phyloP scores from a whole-genome alignment of 2,113 vertebrate species.

The Nesoenas mayeri region DNA sequence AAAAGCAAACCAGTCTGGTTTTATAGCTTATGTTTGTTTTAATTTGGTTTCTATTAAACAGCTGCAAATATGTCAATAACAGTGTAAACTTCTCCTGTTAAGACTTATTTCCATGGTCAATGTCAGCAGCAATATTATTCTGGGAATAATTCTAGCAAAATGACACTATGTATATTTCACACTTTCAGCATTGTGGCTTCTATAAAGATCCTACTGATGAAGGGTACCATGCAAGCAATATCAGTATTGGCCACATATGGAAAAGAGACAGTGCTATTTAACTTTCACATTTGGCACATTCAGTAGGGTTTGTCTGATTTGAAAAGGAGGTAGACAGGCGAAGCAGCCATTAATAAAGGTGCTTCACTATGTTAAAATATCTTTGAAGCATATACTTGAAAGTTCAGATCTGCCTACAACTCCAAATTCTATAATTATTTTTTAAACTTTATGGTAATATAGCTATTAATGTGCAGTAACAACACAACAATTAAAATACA shows the following conservation, averaged over 20 bases:
- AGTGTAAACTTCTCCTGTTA: not conserved
- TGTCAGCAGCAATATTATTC: not conserved
- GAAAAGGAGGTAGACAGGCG: not conserved
- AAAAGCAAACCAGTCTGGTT: not conserved
- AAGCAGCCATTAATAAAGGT: not conserved
- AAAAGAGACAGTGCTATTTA: constrained; percentile 14
- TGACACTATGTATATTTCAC: not conserved
- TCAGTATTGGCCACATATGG: not conserved
- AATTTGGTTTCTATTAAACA: not conserved
- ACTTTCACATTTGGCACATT: not conserved
- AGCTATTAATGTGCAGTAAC: not conserved
- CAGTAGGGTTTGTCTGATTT: not conserved
- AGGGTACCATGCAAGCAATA: not conserved
- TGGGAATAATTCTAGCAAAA: not conserved
- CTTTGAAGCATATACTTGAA: not conserved
- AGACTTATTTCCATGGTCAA: not conserved
- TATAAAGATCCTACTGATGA: not conserved
- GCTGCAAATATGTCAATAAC: not conserved
- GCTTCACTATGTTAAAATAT: not conserved
- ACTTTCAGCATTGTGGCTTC: not conserved
- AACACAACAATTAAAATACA: not conserved
- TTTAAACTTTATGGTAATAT: not conserved
- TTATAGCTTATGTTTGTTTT: not conserved
- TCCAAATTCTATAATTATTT: not conserved
- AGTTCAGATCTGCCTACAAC: not conserved